Evolutionary conservation across 2,888 invertebrate genomes (phyloP), one percentile per base, ranked within the genome.

Genomic region (Caenorhabditis imperialis): DNA sequence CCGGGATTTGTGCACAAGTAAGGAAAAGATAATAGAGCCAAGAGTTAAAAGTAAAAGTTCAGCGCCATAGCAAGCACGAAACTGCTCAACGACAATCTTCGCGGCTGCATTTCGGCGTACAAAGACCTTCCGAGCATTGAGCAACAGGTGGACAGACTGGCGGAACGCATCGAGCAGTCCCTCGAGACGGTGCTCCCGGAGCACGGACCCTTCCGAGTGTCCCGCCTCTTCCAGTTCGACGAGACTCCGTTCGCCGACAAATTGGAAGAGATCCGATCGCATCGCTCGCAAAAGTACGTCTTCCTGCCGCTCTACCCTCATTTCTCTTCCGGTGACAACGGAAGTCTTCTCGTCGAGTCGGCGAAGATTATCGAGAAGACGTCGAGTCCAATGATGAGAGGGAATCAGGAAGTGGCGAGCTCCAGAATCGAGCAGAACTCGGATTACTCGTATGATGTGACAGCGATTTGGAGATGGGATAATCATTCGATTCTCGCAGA

Each of bases 251-350:
- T 78, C 25, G 42, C 16, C 3, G 42, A 75, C 8, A 50, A 53
- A 22, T 55, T 79, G 27, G 50, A 65, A 10, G 25, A 62, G 16
- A 61, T 75, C 12, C 51, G 54, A 47, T 23, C 35, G 67, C 69
- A 54, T 16, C 62, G 74, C 6, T 53, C 74, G 2, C 47, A 62
- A 18, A 33, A 40, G 2, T 69, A 55, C 44, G 63, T 75, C 37
- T 71, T 81, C 40, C 47, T 79, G 30, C 81, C 81, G 1, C 73
- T 81, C 30, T 81, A 81, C 51, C 65, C 76, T 8, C 77, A 81
- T 44, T 81, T 58, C 23, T 69, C 63, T n/a, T 27, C 33, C 14
- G 47, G 37, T 2, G 67, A 73, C 10, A 35, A 51, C 8, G 81
- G 78, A n/a, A 44, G 14, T 25, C 48, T 78, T 10, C 33, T 78